phyloP scores from a whole-genome alignment of 1,140 invertebrate genomes.

The Camponotus pennsylvanicus region DNA sequence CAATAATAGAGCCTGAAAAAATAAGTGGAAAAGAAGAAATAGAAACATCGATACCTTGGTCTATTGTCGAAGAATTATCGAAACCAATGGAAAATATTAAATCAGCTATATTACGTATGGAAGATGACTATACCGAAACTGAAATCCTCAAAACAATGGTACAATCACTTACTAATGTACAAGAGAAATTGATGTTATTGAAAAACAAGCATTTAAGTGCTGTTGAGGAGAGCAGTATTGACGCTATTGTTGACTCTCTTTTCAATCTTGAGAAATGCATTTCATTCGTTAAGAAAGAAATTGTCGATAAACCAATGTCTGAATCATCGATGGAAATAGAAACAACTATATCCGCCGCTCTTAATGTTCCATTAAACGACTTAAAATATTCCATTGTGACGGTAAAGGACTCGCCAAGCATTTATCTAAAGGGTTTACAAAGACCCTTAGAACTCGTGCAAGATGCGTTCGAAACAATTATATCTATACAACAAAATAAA shows the following conservation, averaged over 20 bases:
- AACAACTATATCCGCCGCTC: constrained; percentile 15
- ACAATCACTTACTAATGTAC: constrained; percentile 68
- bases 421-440: constrained; percentile 66
- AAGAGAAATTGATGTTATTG: constrained; percentile 70
- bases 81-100: constrained; percentile 58
- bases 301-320: constrained; percentile 61
- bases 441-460: constrained; percentile 59
- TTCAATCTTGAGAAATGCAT: constrained; percentile 71
- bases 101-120: constrained; percentile 40
- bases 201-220: constrained; percentile 49
- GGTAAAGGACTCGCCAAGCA: constrained; percentile 59
- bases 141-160: constrained; percentile 63
- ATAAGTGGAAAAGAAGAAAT: not conserved
- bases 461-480: constrained; percentile 32
- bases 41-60: constrained; percentile 9
- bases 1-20: constrained; percentile 67
- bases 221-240: constrained; percentile 51
- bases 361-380: constrained; percentile 58
- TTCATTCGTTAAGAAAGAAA: constrained; percentile 82
- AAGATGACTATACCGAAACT: not conserved
- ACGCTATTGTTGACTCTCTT: constrained; percentile 69
- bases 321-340: constrained; percentile 48
- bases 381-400: constrained; percentile 62
- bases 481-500: not conserved
- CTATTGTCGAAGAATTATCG: constrained; percentile 58